Evolutionary conservation across 2,113 vertebrate species (phyloP), one percentile per base, ranked within the genome.

Genomic region (Ochotona princeps): DNA sequence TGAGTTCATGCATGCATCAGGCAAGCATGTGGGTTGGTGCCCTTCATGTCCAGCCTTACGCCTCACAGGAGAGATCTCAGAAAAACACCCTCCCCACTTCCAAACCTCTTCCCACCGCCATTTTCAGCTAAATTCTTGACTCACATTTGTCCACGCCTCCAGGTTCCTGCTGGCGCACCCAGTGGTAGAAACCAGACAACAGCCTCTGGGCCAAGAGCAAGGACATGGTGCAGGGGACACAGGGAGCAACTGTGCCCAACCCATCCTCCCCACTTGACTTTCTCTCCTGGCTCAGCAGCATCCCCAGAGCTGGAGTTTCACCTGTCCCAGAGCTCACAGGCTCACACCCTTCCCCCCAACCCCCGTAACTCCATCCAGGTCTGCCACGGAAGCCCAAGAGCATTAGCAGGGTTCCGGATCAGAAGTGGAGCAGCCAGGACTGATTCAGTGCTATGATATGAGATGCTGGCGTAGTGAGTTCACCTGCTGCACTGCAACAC

Each of bases 21-120:
- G 12, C 14, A 1, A 69, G 8, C 0, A 1, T 5, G 17, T 20
- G 10, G 25, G 47, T 1, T 26, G 21, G 49, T 0, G 1, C 14
- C 66, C 38, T 63, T 12, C 1, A 30, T 2, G 21, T 9, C 21
- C 10, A 1, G 21, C 61, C 38, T 28, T 2, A 0, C 51, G 60
- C 76, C 65, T 84, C 65, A 25, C 12, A 69, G 44, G 38, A 2
- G 14, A 17, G 9, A 21, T 82, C 83, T 90, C 83, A 23, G 18
- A 14, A 7, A 0, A 21, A 51, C 60, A 26, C 35, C 5, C 20
- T 47, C 78, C 60, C 90, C 57, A 44, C 38, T 4, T 20, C 17
- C 28, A 60, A 15, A 47, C n/a, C 28, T 70, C 38, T 66, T 54
- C 6, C 2, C 30, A 35, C 15, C 69, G 81, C 30, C 6, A 28